phyloP scores from a whole-genome alignment of 1,140 invertebrate genomes.

The Pseudomyrmex gracilis region DNA sequence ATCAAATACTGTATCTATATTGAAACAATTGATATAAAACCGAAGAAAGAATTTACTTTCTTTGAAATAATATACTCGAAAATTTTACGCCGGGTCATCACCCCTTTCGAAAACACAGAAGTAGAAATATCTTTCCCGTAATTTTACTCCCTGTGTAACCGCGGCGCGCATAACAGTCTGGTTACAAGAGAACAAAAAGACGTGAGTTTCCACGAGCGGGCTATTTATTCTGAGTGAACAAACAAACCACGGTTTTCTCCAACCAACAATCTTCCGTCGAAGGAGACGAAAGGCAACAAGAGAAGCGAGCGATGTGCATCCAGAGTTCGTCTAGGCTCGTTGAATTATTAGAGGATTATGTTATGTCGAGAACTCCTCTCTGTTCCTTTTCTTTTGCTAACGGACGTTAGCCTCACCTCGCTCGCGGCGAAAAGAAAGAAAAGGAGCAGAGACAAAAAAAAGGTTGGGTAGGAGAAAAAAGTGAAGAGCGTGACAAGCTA shows the following conservation, averaged over 20 bases:
- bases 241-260: conserved; percentile 72
- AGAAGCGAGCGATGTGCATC: background rate
- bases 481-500: conserved; percentile 67
- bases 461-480: conserved; percentile 2
- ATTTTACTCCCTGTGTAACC: conserved; percentile 4
- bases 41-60: background rate
- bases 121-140: conserved; percentile 37
- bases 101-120: background rate
- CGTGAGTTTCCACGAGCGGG: conserved; percentile 57
- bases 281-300: conserved; percentile 39
- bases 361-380: conserved; percentile 66
- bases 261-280: conserved; percentile 59
- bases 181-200: background rate
- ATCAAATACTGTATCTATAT: background rate
- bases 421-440: conserved; percentile 23
- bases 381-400: conserved; percentile 56
- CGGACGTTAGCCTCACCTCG: conserved; percentile 57
- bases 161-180: background rate
- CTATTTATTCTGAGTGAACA: conserved; percentile 76
- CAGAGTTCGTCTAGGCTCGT: conserved; percentile 16
- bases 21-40: background rate
- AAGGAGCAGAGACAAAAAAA: background rate
- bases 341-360: conserved; percentile 77
- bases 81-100: no score
- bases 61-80: background rate